Conservation (phyloP, 2,797 vertebrate species). For the Enteromius argenteus region DNA sequence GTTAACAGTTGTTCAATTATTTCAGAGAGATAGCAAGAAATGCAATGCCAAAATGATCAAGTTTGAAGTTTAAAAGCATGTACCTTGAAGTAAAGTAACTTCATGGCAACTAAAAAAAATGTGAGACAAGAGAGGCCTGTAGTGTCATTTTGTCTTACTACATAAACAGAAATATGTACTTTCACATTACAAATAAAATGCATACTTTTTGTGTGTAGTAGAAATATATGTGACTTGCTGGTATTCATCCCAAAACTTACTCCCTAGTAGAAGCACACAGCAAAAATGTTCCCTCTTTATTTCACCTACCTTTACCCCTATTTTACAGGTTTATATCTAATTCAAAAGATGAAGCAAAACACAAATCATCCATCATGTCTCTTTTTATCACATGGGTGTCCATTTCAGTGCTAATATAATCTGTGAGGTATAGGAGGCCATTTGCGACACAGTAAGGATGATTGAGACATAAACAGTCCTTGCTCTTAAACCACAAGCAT, state of each 20-base stretch:
- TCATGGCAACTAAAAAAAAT: not conserved
- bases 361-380: slow-evolving; percentile 2
- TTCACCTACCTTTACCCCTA: not conserved
- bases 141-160: not conserved
- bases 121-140: not conserved
- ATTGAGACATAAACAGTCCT: slow-evolving; percentile 47
- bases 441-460: slow-evolving; percentile 19
- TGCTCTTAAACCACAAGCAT: slow-evolving; percentile 30
- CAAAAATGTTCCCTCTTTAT: not conserved
- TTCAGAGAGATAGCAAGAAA: not conserved
- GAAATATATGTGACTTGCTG: not conserved
- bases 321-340: slow-evolving; percentile 11
- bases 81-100: not conserved
- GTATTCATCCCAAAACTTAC: not conserved
- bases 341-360: slow-evolving; percentile 30
- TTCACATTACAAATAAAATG: not conserved
- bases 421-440: slow-evolving; percentile 24
- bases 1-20: not conserved
- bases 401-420: slow-evolving; percentile 24
- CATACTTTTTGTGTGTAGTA: not conserved
- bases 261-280: not conserved
- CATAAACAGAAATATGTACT: not conserved
- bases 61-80: not conserved
- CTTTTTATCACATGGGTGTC: slow-evolving; percentile 23
- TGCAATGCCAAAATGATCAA: not conserved